Conservation (phyloP, 2,113 vertebrate genomes). For the Ochotona princeps region DNA sequence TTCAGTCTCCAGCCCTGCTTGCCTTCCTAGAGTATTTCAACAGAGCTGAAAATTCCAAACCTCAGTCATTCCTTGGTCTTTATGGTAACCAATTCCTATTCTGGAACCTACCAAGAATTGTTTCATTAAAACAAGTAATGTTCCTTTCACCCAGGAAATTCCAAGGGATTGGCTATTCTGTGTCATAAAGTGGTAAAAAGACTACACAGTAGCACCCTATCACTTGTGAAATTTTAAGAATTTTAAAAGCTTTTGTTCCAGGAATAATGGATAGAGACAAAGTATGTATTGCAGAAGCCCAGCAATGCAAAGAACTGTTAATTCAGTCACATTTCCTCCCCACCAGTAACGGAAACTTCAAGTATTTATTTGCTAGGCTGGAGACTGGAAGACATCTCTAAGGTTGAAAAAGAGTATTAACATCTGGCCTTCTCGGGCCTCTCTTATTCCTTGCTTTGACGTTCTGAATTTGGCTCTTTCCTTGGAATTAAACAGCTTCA, state of each 20-base stretch:
- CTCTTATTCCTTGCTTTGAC: neutral
- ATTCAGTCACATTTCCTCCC: neutral
- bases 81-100: neutral
- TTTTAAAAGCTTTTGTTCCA: neutral
- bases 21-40: neutral
- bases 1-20: neutral
- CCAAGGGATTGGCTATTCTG: neutral
- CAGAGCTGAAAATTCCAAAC: neutral
- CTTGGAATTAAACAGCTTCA: neutral
- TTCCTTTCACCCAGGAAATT: neutral
- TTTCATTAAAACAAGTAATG: neutral
- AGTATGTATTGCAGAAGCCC: neutral
- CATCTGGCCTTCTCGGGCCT: neutral
- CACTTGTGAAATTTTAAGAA: neutral
- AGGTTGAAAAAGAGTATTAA: neutral
- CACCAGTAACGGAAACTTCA: slow-evolving; percentile 22
- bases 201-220: neutral
- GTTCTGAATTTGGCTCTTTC: neutral
- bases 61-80: neutral
- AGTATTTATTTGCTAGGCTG: neutral
- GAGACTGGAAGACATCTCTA: neutral
- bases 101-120: neutral
- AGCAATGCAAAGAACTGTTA: neutral
- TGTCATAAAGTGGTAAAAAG: neutral
- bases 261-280: neutral